These are phyloP conservation scores for Etheostoma nigrum DNA, from an alignment of 2,797 vertebrate genomes.

Conservation along the genomic window DNA sequence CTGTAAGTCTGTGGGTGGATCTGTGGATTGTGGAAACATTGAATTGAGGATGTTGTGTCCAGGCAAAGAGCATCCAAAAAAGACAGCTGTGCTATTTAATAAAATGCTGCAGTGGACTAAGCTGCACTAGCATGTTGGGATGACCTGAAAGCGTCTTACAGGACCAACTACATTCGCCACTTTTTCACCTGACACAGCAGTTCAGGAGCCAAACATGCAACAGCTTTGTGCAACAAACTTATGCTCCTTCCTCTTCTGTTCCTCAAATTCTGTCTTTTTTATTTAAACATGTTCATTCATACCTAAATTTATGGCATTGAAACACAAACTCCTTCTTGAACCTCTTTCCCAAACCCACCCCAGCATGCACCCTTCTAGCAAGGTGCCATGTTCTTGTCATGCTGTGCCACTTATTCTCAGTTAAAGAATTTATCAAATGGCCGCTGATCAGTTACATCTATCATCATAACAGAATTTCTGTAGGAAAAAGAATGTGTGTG, in stretches of 20 bases:
- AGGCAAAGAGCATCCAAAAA: slow-evolving; percentile 37
- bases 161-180: slow-evolving; percentile 33
- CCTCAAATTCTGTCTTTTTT: not conserved
- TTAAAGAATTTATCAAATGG: slow-evolving; percentile 1
- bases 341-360: not conserved
- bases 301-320: not conserved
- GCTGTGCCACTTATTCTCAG: not conserved
- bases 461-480: slow-evolving; percentile 9
- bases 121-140: slow-evolving; percentile 55
- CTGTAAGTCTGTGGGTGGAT: slow-evolving; percentile 9
- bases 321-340: not conserved
- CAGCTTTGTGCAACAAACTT: slow-evolving; percentile 12
- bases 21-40: slow-evolving; percentile 16
- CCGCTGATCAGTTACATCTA: not conserved
- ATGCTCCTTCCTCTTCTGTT: not conserved
- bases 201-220: slow-evolving; percentile 26
- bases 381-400: not conserved
- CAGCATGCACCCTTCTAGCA: not conserved
- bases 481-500: slow-evolving; percentile 6
- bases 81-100: slow-evolving; percentile 64
- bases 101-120: slow-evolving; percentile 54
- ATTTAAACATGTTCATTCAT: no score
- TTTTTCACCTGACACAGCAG: slow-evolving; percentile 56
- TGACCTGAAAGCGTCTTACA: slow-evolving; percentile 62
- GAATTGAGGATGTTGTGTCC: slow-evolving; percentile 18